These are phyloP conservation scores for Suillia variegata DNA, from an alignment of 2,888 invertebrate genomes.

Conservation along the genomic window DNA sequence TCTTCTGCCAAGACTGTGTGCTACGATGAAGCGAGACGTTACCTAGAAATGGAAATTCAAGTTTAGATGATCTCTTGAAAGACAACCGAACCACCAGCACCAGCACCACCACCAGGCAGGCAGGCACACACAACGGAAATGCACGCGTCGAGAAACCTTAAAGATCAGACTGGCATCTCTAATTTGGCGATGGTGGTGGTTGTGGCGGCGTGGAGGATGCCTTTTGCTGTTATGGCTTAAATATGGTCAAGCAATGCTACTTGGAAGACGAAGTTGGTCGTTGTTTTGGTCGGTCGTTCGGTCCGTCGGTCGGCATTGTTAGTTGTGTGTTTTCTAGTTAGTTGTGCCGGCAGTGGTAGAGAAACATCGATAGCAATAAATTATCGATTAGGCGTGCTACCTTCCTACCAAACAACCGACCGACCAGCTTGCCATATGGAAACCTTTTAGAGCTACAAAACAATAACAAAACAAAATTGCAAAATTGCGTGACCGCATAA, in stretches of 20 bases:
- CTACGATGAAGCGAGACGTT: too few species aligned
- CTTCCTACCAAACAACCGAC: background rate
- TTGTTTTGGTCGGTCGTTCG: too few species aligned
- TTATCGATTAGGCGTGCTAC: constrained; percentile 51
- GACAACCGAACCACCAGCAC: background rate
- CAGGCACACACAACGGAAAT: constrained; percentile 10
- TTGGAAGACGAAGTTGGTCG: background rate
- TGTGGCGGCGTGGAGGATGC: background rate
- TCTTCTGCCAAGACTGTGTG: background rate
- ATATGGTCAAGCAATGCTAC: background rate
- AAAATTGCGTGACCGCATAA: constrained; percentile 32
- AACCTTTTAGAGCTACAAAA: background rate
- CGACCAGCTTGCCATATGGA: background rate
- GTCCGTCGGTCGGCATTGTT: constrained; percentile 30
- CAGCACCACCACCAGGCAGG: background rate
- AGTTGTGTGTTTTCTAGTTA: constrained; percentile 8
- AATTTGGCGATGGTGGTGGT: background rate
- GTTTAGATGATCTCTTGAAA: constrained; percentile 24
- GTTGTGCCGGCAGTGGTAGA: background rate
- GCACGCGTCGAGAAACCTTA: background rate
- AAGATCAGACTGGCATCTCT: too few species aligned
- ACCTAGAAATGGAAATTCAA: constrained; percentile 35
- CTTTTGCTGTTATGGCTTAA: too few species aligned
- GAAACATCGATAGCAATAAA: constrained; percentile 52
- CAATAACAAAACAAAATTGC: background rate